Evolutionary conservation across 2,797 vertebrate genomes (phyloP), one percentile per base, ranked within the genome.

Genomic region (Lacerta viridis): DNA sequence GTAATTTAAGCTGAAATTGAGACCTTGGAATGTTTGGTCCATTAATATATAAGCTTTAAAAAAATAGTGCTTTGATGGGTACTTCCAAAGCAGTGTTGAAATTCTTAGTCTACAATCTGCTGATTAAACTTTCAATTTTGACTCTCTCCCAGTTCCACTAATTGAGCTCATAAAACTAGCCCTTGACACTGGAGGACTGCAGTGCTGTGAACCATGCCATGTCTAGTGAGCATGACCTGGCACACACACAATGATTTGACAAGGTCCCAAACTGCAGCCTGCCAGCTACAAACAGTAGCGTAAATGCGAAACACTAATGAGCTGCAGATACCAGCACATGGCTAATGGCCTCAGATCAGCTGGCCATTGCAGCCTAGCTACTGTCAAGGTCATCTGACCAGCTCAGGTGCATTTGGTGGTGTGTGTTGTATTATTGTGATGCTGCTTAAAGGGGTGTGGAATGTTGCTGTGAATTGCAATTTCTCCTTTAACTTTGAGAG

Each of bases 261-360:
- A 59, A 85, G 82, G 86, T 91, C 66, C 86, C 85, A 87, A 93
- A 93, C 91, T 92, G 83, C 91, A 92, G 89, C 79, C 72, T 94
- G 55, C 80, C 72, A 92, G 55, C 76, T 90, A 87, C 88, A 89
- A 90, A 94, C 72, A 86, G 85, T 81, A 94, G 86, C 80, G 78
- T 93, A 91, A 95, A 88, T 92, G 86, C 86, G 82, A 92, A 91
- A 41, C 93, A 68, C 83, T 95, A 90, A 92, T 90, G 85, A 92
- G 72, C 77, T 92, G 20, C 83, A 89, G 86, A 64, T 85, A 86
- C 41, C 61, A 87, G 89, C 66, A 88, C 85, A 76, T 87, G 78
- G 85, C 86, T 90, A 76, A 87, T 76, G 86, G 90, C 87, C 86
- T 55, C 29, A 68, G n/a, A 86, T 94, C 90, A 88, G 74, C 80